Evolutionary conservation across 2,113 vertebrate genomes (phyloP), one percentile per base, ranked within the genome.

Genomic region (Pteruthius melanotis): DNA sequence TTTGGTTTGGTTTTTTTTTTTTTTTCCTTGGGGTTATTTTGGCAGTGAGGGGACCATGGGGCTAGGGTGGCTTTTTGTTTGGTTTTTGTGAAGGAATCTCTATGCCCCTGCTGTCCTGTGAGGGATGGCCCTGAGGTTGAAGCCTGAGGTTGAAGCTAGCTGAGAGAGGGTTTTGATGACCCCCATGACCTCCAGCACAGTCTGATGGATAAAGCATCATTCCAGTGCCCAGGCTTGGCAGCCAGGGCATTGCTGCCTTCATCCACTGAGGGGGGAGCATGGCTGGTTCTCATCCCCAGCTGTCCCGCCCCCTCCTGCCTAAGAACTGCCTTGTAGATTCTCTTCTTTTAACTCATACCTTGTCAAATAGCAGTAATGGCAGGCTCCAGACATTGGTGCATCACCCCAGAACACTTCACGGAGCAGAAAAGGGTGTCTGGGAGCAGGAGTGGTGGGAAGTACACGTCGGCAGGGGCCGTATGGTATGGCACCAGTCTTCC

Each of bases 181-280:
- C 30, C 24, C 26, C 0, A 0, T 42, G 44, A 8, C n/a, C n/a
- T n/a, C n/a, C n/a, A 57, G 71, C 31, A 56, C 1, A 0, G 7
- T 57, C 35, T 42, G 31, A 33, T 53, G 64, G 64, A n/a, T 47
- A 45, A 53, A 54, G 28, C 69, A n/a, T 13, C 24, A 40, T 75
- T 49, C 26, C 53, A 37, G 31, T 50, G 35, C 44, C 21, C 0
- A 0, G 52, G 44, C 21, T 44, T 26, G 59, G 9, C 47, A 35
- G 10, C 47, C 33, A 5, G 15, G 68, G 21, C 42, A 40, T 30
- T 7, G 9, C 9, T 26, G 47, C 47, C 53, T 78, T 40, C 39
- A 12, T 30, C 30, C 12, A 9, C 30, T 12, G 42, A 37, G 20
- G 11, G 4, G 6, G 21, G 28, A 78, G 16, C 1, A 7, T 1